Evolutionary conservation across 2,113 vertebrate species (phyloP).

Genomic region (Hemiprocne comata): DNA sequence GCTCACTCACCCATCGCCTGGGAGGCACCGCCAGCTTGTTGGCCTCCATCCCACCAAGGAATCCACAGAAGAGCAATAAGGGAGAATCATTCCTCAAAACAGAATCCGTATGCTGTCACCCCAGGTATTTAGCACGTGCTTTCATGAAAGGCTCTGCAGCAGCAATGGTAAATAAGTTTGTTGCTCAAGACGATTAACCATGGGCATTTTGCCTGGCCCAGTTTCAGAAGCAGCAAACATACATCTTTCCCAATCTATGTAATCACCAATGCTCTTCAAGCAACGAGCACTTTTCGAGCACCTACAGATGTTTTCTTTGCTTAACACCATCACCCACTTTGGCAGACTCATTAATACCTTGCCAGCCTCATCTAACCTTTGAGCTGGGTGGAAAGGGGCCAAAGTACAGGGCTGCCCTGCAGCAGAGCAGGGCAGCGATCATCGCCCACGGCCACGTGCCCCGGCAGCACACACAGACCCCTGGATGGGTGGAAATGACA

Average conservation of each 20-base stretch:
- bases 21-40: background rate
- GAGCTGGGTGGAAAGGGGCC: constrained; percentile 49
- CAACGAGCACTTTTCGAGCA: background rate
- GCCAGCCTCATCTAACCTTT: constrained; percentile 54
- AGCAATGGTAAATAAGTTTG: background rate
- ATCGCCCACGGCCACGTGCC: background rate
- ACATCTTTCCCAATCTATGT: background rate
- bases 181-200: background rate
- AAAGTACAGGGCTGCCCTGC: background rate
- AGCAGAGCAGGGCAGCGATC: background rate
- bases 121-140: background rate
- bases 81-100: background rate
- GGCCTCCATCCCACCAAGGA: background rate
- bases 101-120: background rate
- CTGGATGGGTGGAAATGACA: fast-evolving
- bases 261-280: background rate
- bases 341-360: background rate
- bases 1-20: background rate
- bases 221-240: background rate
- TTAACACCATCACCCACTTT: background rate
- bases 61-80: background rate
- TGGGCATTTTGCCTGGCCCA: background rate
- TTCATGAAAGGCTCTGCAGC: background rate
- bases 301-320: background rate
- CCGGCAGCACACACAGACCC: too few species aligned